A percentile compares a stretch with the other conserved stretches of the same genome.
Evolutionary conservation across 2,888 invertebrate genomes (phyloP).

Genomic region (Drosophila neonasuta): DNA sequence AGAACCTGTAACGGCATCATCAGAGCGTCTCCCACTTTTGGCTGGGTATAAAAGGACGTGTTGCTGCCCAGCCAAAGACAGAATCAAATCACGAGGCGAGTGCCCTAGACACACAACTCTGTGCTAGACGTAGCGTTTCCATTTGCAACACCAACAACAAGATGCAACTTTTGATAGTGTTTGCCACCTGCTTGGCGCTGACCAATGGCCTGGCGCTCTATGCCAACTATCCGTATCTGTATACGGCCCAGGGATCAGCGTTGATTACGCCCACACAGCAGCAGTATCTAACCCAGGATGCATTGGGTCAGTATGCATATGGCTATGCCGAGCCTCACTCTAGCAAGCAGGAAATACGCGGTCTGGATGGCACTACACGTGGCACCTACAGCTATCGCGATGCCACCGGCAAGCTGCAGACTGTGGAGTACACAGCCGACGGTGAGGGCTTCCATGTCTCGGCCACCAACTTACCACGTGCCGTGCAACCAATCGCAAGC

Average conservation of each 20-base stretch:
- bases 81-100: constrained; percentile 70
- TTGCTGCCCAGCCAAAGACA: constrained; percentile 41
- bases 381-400: constrained; percentile 86
- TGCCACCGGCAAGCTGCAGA: constrained; percentile 84
- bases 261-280: constrained; percentile 81
- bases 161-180: constrained; percentile 76
- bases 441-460: constrained; percentile 85
- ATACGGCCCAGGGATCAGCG: constrained; percentile 73
- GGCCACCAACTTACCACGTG: constrained; percentile 84
- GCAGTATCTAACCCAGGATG: constrained; percentile 85
- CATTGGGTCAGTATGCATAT: constrained; percentile 85
- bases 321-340: constrained; percentile 85
- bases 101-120: constrained; percentile 62
- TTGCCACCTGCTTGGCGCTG: constrained; percentile 64
- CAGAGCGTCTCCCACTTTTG: neutral
- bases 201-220: constrained; percentile 65
- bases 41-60: constrained; percentile 78
- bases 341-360: constrained; percentile 84
- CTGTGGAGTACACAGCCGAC: constrained; percentile 85
- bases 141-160: constrained; percentile 18
- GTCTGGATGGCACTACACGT: constrained; percentile 84
- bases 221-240: constrained; percentile 65
- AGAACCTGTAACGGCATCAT: constrained; percentile 37
- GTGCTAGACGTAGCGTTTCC: constrained; percentile 61
- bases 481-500: constrained; percentile 36